Base-by-base conservation (phyloP, 2,888 invertebrate species). In the Acanthoscelides obtectus region DNA sequence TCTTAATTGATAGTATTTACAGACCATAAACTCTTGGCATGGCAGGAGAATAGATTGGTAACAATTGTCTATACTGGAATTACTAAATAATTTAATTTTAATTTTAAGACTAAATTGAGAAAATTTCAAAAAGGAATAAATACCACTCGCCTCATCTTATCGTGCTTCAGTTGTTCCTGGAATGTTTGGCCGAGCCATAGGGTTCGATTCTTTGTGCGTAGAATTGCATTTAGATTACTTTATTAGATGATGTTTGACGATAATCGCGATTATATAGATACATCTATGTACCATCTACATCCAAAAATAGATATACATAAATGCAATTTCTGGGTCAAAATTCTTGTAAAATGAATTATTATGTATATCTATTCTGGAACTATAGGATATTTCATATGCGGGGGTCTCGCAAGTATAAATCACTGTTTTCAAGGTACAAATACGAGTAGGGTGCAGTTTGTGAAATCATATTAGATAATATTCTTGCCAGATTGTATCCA, bases 91-190 rank as follows among this genome's bases (percentile, higher is more conserved):
- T n/a, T n/a, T n/a, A n/a, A n/a, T n/a, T n/a, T n/a, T n/a, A n/a
- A n/a, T n/a, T n/a, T n/a, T n/a, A n/a, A n/a, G n/a, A n/a, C n/a
- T n/a, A n/a, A n/a, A n/a, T n/a, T n/a, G n/a, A n/a, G n/a, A n/a
- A n/a, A n/a, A 25, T 25, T 3, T 25, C 3, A 25, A 25, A 25
- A 25, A 25, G 8, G 25, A 25, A 25, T 64, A 20, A 68, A 4
- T 22, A 12, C 72, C 71, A 71, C 73, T 73, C 70, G 68, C 78
- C 80, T 79, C 78, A 83, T 81, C 81, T 85, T 80, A 81, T 78
- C 85, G 85, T 86, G 86, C 85, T 85, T 86, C 85, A 85, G 84
- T 86, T 85, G 84, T 85, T 85, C 85, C 85, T 84, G 85, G 86
- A 86, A 86, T 86, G 86, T 81, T 77, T 75, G 77, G 80, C 77